Evolutionary conservation across 1,140 invertebrate species (phyloP).

Genomic region (Oryctes rhinoceros): DNA sequence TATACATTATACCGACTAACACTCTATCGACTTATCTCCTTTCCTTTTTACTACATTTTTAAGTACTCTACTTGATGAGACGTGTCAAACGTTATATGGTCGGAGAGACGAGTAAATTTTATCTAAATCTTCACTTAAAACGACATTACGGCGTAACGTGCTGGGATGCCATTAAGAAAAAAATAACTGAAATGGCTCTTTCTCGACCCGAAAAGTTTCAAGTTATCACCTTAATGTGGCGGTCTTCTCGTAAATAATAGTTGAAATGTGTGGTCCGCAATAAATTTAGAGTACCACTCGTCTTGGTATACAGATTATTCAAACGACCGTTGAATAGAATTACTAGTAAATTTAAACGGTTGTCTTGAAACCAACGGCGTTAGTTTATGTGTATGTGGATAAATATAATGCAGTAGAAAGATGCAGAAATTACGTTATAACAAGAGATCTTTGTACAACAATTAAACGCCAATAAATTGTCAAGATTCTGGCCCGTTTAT

Average conservation of each 20-base stretch:
- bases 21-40: neutral
- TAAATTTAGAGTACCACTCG: neutral
- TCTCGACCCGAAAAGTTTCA: slow-evolving; percentile 17
- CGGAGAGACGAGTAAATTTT: slow-evolving; percentile 1
- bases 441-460: too few relatives aligned
- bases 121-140: slow-evolving; percentile 19
- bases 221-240: slow-evolving; percentile 14
- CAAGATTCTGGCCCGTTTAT: too few relatives aligned
- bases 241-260: slow-evolving; percentile 12
- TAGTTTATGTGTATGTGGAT: too few relatives aligned
- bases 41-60: neutral
- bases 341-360: too few relatives aligned
- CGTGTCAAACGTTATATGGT: neutral
- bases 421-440: too few relatives aligned
- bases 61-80: neutral
- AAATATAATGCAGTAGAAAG: too few relatives aligned
- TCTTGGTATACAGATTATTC: neutral
- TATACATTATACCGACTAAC: neutral
- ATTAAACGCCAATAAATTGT: too few relatives aligned
- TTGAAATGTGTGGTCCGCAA: slow-evolving; percentile 9
- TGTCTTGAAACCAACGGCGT: too few relatives aligned
- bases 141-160: slow-evolving; percentile 17
- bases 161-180: slow-evolving; percentile 7
- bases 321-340: too few relatives aligned
- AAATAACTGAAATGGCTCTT: slow-evolving; percentile 18